Conservation (phyloP, 2,797 vertebrate genomes). For the Clarias pachynema region DNA sequence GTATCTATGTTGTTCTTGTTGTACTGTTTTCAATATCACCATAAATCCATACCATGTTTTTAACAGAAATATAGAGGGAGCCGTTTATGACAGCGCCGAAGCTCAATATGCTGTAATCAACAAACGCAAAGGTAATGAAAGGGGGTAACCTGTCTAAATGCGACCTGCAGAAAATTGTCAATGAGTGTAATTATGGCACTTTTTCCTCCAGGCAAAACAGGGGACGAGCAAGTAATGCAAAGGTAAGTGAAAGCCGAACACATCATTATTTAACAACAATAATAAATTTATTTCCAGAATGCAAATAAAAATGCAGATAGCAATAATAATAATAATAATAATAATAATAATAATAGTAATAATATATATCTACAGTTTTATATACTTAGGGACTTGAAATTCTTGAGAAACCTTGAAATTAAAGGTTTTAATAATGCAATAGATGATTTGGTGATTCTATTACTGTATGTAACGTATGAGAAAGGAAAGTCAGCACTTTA, state of each 20-base stretch:
- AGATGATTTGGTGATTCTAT: no score
- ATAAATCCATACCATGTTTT: neutral
- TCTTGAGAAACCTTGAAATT: no score
- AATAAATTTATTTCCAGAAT: neutral
- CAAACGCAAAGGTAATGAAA: neutral
- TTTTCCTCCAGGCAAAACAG: neutral
- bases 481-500: no score
- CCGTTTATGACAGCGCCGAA: neutral
- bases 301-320: neutral
- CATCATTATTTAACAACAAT: neutral
- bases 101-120: neutral
- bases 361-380: neutral
- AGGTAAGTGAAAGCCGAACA: slow-evolving; percentile 12
- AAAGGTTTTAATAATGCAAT: no score
- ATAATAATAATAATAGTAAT: neutral
- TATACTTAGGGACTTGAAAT: no score
- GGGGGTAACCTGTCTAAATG: no score
- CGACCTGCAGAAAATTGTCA: neutral
- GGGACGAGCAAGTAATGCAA: neutral
- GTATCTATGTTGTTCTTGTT: neutral
- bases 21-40: neutral
- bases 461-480: no score
- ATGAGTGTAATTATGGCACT: neutral
- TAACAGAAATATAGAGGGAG: neutral
- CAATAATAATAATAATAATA: neutral